Evolutionary conservation across 2,113 vertebrate species (phyloP).

Genomic region (Astatotilapia flaviijosephi): DNA sequence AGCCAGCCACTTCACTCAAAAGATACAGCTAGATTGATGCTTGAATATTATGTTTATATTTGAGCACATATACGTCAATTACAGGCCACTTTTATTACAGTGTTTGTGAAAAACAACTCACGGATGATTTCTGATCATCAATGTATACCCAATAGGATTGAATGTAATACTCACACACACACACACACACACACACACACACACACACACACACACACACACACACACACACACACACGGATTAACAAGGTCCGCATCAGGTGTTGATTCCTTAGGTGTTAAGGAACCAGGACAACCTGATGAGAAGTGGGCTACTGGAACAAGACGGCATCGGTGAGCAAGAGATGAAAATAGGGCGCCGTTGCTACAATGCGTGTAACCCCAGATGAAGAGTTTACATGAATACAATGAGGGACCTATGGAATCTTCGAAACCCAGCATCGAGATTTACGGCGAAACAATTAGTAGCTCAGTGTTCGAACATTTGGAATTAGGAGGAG

Average conservation of each 20-base stretch:
- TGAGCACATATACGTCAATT: not conserved
- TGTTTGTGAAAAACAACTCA: not conserved
- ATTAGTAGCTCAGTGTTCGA: not conserved
- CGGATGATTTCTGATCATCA: not conserved
- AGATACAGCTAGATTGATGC: not conserved
- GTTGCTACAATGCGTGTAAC: not conserved
- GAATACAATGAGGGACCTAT: not conserved
- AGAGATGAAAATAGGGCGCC: not conserved
- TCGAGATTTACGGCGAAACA: fast-evolving
- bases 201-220: no score
- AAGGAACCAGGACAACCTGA: not conserved
- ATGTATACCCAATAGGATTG: not conserved
- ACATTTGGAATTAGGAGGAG: not conserved
- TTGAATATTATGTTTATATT: not conserved
- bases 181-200: not conserved
- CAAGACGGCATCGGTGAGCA: not conserved
- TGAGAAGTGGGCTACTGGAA: not conserved
- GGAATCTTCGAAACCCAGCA: fast-evolving
- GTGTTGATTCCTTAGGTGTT: not conserved
- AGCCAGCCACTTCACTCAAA: not conserved
- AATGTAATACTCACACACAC: not conserved
- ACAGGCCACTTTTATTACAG: not conserved
- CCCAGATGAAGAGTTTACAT: fast-evolving
- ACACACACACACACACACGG: no score
- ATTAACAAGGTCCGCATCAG: not conserved